phyloP scores from a whole-genome alignment of 2,113 vertebrate species.

The Actenoides hombroni region DNA sequence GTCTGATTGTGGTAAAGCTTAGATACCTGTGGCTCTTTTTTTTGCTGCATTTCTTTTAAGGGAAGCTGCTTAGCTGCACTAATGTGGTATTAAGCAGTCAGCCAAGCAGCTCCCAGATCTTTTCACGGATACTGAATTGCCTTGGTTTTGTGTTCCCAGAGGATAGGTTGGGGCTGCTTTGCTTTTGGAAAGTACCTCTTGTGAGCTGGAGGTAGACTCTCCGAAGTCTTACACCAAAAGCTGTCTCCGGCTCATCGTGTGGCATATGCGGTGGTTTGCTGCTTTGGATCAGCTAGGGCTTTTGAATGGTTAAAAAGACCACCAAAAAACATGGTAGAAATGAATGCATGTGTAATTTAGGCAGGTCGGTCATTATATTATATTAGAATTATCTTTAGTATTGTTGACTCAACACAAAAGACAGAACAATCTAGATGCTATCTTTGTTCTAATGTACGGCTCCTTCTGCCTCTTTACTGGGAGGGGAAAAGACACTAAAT shows the following conservation, averaged over 20 bases:
- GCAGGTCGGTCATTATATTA: background rate
- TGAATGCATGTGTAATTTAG: background rate
- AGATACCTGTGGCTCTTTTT: background rate
- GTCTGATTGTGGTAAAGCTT: background rate
- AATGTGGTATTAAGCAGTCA: background rate
- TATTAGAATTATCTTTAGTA: background rate
- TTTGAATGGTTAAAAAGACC: background rate
- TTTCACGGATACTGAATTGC: background rate
- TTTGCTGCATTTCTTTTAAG: background rate
- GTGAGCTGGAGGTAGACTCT: background rate
- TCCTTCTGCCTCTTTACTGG: background rate
- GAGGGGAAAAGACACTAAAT: background rate
- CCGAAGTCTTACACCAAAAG: background rate
- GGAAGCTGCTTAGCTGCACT: rapidly evolving
- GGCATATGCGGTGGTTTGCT: background rate
- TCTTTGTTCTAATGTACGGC: background rate
- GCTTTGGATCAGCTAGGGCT: background rate
- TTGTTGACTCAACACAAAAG: background rate
- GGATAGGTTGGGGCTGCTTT: rapidly evolving
- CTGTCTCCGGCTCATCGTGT: rapidly evolving
- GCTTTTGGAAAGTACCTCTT: background rate
- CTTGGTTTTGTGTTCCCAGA: background rate
- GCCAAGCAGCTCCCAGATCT: background rate
- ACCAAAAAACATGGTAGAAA: background rate
- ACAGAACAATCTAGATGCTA: background rate